Percentiles rank a stretch among this genome's conserved stretches.
Evolutionary conservation across 2,797 vertebrate species (phyloP).

Genomic region (Uromys caudimaculatus): DNA sequence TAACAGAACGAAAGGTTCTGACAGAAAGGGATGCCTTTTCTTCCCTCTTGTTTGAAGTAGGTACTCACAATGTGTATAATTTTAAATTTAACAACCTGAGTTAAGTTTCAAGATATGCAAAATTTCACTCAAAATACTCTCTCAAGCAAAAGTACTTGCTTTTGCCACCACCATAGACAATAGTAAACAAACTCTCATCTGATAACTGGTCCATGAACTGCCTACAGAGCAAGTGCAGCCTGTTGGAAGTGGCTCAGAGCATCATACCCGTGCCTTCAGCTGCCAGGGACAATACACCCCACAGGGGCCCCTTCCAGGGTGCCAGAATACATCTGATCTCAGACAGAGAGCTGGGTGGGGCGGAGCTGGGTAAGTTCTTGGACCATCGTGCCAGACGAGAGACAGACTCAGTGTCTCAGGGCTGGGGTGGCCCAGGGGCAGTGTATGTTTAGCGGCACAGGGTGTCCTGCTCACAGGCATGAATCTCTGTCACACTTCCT

Average conservation of each 20-base stretch:
- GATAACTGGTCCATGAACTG: not conserved
- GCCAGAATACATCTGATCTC: not conserved
- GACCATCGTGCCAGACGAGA: not conserved
- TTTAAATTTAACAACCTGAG: constrained; percentile 73
- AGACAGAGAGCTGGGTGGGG: not conserved
- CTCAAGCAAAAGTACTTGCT: not conserved
- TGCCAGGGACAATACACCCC: not conserved
- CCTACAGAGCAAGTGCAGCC: not conserved
- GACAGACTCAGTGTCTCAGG: accelerated
- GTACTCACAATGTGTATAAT: constrained; percentile 64
- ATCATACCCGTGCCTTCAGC: accelerated
- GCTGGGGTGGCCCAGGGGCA: not conserved
- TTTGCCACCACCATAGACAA: not conserved
- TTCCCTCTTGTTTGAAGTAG: constrained; percentile 67
- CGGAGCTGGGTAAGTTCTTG: not conserved
- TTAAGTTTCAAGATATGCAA: constrained; percentile 75
- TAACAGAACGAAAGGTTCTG: constrained; percentile 75
- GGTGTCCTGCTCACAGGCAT: not conserved
- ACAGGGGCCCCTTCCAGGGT: too few species aligned
- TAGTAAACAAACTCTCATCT: not conserved
- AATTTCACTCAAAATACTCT: constrained; percentile 65
- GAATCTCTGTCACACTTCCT: not conserved
- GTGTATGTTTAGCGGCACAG: not conserved
- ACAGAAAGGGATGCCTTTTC: constrained; percentile 61
- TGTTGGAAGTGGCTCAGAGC: accelerated